phyloP scores from a whole-genome alignment of 2,797 vertebrate species.

The Sebastolobus alascanus region DNA sequence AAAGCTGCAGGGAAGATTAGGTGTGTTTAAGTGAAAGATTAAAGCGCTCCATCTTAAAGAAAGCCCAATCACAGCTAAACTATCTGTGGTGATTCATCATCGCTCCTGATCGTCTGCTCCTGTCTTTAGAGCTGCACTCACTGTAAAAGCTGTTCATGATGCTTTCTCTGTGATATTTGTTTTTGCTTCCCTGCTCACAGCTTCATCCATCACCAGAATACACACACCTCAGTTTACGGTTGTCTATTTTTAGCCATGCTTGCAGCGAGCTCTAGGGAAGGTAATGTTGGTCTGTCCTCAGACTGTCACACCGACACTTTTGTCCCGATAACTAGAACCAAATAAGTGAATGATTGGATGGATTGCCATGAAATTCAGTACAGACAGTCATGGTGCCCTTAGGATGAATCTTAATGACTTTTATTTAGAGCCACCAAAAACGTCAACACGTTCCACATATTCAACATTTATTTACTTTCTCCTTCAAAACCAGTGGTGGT shows the following conservation, averaged over 20 bases:
- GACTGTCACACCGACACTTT: not conserved
- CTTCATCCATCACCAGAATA: constrained; percentile 57
- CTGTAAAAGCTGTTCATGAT: constrained; percentile 43
- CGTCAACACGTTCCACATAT: not conserved
- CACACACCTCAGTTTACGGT: constrained; percentile 28
- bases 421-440: not conserved
- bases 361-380: not conserved
- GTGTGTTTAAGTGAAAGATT: constrained; percentile 75
- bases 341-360: not conserved
- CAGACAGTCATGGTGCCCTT: not conserved
- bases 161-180: constrained; percentile 60
- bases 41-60: constrained; percentile 74
- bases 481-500: not conserved
- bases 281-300: not conserved
- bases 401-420: not conserved
- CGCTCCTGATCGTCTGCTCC: constrained; percentile 52
- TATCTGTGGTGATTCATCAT: constrained; percentile 72
- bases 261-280: not conserved
- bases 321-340: not conserved
- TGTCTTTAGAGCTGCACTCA: constrained; percentile 36
- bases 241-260: constrained; percentile 43
- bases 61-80: constrained; percentile 58
- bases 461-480: not conserved
- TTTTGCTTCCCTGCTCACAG: constrained; percentile 45
- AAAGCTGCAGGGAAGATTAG: constrained; percentile 71